These are phyloP conservation scores for Actias luna DNA, from an alignment of 2,888 invertebrate genomes.

Conservation along the genomic window DNA sequence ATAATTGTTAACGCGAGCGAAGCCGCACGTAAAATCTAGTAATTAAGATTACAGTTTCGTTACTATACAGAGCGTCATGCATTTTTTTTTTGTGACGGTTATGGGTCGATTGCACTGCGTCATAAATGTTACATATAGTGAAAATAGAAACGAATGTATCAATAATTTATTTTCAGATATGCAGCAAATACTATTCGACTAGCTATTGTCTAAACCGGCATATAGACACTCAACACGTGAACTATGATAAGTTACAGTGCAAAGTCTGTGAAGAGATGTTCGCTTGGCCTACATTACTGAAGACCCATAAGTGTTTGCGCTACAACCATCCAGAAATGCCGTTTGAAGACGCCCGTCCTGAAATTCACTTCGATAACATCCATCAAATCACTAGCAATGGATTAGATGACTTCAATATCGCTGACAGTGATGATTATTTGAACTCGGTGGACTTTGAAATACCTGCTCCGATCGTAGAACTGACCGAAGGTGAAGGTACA, in stretches of 20 bases:
- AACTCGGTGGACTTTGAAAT: constrained; percentile 62
- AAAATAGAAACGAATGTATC: constrained; percentile 4
- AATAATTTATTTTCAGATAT: constrained; percentile 46
- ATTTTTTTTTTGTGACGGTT: no score
- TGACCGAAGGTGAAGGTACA: constrained; percentile 47
- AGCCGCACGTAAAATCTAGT: no score
- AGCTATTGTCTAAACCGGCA: constrained; percentile 58
- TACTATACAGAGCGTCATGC: no score
- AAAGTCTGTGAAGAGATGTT: constrained; percentile 63
- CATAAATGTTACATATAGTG: no score
- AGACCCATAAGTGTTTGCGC: constrained; percentile 58
- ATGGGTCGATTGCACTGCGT: no score
- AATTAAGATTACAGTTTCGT: no score
- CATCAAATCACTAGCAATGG: constrained; percentile 37
- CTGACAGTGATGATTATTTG: constrained; percentile 51
- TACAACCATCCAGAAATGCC: constrained; percentile 53
- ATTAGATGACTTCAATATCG: constrained; percentile 49
- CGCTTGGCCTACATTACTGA: constrained; percentile 58
- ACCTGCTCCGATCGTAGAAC: constrained; percentile 60
- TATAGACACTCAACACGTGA: constrained; percentile 45
- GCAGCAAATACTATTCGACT: constrained; percentile 56
- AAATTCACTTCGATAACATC: constrained; percentile 57
- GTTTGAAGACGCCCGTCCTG: constrained; percentile 57
- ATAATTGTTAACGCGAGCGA: no score
- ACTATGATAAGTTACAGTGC: constrained; percentile 47